Evolutionary conservation across 2,888 invertebrate species (phyloP).

Genomic region (Parnassius glacialis): DNA sequence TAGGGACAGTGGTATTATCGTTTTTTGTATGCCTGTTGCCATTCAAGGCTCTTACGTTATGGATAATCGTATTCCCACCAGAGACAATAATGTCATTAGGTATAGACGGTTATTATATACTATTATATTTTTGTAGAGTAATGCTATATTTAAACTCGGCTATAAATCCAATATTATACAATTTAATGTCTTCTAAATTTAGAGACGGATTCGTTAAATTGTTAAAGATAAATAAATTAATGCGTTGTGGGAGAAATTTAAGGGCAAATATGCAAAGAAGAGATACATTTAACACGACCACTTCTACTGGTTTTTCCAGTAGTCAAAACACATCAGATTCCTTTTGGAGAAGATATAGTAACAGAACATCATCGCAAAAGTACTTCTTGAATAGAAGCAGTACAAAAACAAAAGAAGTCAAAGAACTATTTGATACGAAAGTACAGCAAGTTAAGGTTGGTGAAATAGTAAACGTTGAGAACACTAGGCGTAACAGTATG

Average conservation of each 20-base stretch:
- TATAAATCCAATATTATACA: slow-evolving; percentile 94
- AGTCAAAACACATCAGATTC: slow-evolving; percentile 82
- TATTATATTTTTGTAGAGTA: slow-evolving; percentile 91
- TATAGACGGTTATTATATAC: slow-evolving; percentile 89
- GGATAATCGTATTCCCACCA: slow-evolving; percentile 90
- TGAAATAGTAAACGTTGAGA: slow-evolving; percentile 70
- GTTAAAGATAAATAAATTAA: slow-evolving; percentile 73
- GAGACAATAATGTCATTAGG: slow-evolving; percentile 86
- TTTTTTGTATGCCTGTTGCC: slow-evolving; percentile 95
- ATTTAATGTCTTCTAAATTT: slow-evolving; percentile 95
- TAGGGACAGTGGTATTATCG: slow-evolving; percentile 92
- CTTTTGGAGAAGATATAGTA: slow-evolving; percentile 83
- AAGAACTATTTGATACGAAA: slow-evolving; percentile 41
- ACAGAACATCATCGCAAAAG: slow-evolving; percentile 68
- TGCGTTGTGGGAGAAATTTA: slow-evolving; percentile 66
- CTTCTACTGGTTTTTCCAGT: slow-evolving; percentile 81
- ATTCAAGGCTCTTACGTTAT: slow-evolving; percentile 92
- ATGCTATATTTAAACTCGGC: slow-evolving; percentile 95
- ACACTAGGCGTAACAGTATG: slow-evolving; percentile 75
- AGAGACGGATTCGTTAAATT: slow-evolving; percentile 88
- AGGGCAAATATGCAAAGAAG: slow-evolving; percentile 82
- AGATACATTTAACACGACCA: slow-evolving; percentile 84
- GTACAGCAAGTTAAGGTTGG: slow-evolving; percentile 64
- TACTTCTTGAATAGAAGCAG: slow-evolving; percentile 61
- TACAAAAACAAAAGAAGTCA: slow-evolving; percentile 57